Conservation (phyloP, 2,113 vertebrate species). For the Dolichallabes microphthalmus region DNA sequence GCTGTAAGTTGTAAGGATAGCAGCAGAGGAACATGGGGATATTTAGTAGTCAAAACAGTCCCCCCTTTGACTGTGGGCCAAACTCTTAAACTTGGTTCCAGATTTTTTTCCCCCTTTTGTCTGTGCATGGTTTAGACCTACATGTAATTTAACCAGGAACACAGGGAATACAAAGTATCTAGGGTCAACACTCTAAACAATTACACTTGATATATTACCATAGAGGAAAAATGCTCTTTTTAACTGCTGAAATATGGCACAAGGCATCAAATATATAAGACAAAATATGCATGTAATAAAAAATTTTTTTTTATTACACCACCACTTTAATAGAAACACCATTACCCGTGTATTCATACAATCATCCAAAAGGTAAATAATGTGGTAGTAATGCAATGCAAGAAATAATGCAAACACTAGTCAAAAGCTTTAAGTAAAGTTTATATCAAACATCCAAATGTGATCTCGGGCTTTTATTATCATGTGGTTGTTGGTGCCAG, state of each 20-base stretch:
- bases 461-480: not conserved
- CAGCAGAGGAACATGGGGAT: constrained; percentile 17
- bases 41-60: not conserved
- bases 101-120: not conserved
- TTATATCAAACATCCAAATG: not conserved
- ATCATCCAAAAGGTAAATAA: too few relatives aligned
- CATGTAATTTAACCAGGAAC: not conserved
- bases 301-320: not conserved
- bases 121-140: not conserved
- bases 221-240: not conserved
- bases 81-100: not conserved
- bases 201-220: not conserved
- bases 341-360: not conserved
- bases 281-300: not conserved
- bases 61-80: not conserved
- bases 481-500: not conserved
- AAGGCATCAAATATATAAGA: not conserved
- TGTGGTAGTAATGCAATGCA: not conserved
- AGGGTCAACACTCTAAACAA: not conserved
- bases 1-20: constrained; percentile 48
- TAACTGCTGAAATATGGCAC: not conserved
- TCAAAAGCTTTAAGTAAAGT: not conserved
- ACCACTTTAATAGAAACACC: not conserved
- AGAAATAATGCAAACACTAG: not conserved
- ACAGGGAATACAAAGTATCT: not conserved